Base-by-base conservation (phyloP, 2,888 invertebrate species). In the Alcis repandata region DNA sequence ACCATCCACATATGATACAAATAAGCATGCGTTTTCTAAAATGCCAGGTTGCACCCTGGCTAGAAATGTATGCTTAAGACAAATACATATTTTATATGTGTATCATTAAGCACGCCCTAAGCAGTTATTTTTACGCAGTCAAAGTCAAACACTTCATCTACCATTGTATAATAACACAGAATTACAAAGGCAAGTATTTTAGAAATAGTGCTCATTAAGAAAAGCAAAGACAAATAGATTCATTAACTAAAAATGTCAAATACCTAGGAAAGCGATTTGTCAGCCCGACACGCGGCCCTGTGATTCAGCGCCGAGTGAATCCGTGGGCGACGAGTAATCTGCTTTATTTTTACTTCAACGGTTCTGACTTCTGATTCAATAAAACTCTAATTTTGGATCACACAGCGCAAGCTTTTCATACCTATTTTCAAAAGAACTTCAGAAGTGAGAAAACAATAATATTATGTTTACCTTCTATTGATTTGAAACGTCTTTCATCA, bases 311-410 rank as follows among this genome's bases (percentile, higher is more conserved):
- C 59, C 70, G 71, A 68, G 65, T 69, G 70, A 79, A 82, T 70
- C 71, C 79, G 88, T 87, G 88, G 89, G 89, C 88, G 79, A 84
- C 87, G 78, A 83, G 78, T 82, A 85, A 83, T 80, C 79, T 72
- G 79, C 66, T 84, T 86, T 89, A 88, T 88, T 88, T 89, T 87
- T 88, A 86, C 63, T 82, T 76, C 78, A 40, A 38, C 61, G 19
- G 20, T 62, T 67, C 75, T 77, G 75, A 79, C 74, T 83, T 82
- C 81, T 85, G 86, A 86, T 83, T 86, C 86, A 87, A 88, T 84
- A 83, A 82, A 80, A 78, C 73, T 77, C 76, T 86, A 85, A 82
- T 81, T 65, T 59, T 43, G 33, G 59, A 19, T 38, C 52, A 27
- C 13, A 22, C 36, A 40, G 43, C 22, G 46, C 32, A 43, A 20